Base-by-base conservation (phyloP, 2,113 vertebrate species). In the Zootoca vivipara region DNA sequence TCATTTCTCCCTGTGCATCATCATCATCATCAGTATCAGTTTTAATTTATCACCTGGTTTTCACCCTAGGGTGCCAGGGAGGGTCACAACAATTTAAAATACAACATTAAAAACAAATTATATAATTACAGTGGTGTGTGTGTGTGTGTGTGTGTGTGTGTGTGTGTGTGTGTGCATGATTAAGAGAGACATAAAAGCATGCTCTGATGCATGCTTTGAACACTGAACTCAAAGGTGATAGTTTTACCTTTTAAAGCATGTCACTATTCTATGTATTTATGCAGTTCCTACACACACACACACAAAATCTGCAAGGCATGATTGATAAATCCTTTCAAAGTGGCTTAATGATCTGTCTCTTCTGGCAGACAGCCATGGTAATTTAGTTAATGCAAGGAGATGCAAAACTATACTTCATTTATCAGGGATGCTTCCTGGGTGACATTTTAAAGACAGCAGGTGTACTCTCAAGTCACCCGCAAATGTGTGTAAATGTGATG, bases 221-320 rank as follows among this genome's bases (percentile, higher is more conserved):
- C 20, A 58, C 13, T 15, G 10, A 1, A 0, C 15, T n/a, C 1
- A 69, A 13, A 5, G 33, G 2, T 33, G 65, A 46, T n/a, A 20
- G 46, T 52, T 56, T 84, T 84, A 52, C 20, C 16, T 78, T 20
- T 64, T 33, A 80, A 58, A 52, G 6, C 75, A 90, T 38, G 10
- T 35, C 5, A 20, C 87, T 87, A 3, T 90, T 82, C 52, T 88
- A 8, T 0, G 58, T 67, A 85, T 80, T 35, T 82, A 35, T 58
- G 85, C 16, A 3, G 1, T 81, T 7, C 38, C 88, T 86, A 52
- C 46, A 46, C 46, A 10, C 46, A 46, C 1, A 46, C 46, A 46
- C 46, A 82, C 20, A 81, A 33, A 64, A 83, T 80, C 16, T 40
- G 20, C 46, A 28, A 73, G 30, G 26, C 78, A 64, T 40, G 7